Percentiles rank a stretch among this genome's conserved stretches.
Conservation (phyloP, 2,888 invertebrate genomes). For the Phortica magna region DNA sequence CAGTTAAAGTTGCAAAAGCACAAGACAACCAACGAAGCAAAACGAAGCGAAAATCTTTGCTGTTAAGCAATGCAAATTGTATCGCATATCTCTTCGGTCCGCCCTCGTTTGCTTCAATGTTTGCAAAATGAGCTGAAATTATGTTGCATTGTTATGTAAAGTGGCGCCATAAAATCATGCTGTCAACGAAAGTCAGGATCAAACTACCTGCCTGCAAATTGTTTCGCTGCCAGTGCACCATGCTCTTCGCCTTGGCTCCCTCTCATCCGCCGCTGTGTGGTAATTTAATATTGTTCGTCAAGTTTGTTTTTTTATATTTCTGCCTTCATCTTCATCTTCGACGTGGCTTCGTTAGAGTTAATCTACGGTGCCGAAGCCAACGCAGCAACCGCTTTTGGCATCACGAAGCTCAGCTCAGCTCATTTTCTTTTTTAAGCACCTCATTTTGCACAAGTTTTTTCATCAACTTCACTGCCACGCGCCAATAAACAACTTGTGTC, state of each 20-base stretch:
- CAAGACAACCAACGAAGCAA: background rate
- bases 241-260: background rate
- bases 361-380: background rate
- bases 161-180: background rate
- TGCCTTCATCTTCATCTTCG: background rate
- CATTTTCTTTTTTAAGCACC: slow-evolving; percentile 15
- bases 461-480: slow-evolving; percentile 12
- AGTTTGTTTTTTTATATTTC: background rate
- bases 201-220: no score
- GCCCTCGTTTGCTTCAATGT: background rate
- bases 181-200: no score
- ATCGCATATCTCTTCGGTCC: background rate
- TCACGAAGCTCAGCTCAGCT: background rate
- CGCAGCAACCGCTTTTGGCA: background rate
- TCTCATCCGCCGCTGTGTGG: background rate
- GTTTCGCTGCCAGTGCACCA: background rate
- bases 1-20: slow-evolving; percentile 35
- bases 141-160: slow-evolving; percentile 11
- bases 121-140: background rate
- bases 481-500: slow-evolving; percentile 14
- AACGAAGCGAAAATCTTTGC: background rate
- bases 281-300: slow-evolving; percentile 7
- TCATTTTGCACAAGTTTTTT: slow-evolving; percentile 5
- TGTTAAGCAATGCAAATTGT: background rate
- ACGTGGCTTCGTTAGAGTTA: background rate